Conservation (phyloP, 2,797 vertebrate genomes). For the Galaxias olidus region DNA sequence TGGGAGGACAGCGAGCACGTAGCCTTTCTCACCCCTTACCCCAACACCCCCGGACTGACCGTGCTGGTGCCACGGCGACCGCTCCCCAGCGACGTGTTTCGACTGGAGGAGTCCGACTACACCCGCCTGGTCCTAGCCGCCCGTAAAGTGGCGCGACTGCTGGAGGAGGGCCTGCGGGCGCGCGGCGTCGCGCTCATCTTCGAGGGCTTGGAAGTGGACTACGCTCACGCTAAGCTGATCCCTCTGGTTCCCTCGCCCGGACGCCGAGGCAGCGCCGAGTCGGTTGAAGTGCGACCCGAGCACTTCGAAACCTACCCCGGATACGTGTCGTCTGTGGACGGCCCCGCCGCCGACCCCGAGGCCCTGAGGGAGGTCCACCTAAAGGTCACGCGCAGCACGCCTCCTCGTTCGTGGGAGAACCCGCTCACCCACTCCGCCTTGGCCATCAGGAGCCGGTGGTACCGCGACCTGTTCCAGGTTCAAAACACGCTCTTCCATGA, state of each 20-base stretch:
- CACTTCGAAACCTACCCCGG: conserved; percentile 70
- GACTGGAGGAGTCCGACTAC: conserved; percentile 67
- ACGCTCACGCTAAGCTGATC: conserved; percentile 77
- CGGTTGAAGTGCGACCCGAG: conserved; percentile 44
- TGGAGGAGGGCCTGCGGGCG: conserved; percentile 68
- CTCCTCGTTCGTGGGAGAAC: conserved; percentile 73
- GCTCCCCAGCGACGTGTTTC: conserved; percentile 75
- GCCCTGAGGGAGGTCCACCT: conserved; percentile 63
- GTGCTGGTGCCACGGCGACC: conserved; percentile 77
- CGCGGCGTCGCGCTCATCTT: conserved; percentile 74
- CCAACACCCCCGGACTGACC: conserved; percentile 76
- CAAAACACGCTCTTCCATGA: conserved; percentile 83
- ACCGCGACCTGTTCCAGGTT: conserved; percentile 77
- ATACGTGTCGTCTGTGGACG: conserved; percentile 74
- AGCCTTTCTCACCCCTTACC: conserved; percentile 79
- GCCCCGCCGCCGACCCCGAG: conserved; percentile 63
- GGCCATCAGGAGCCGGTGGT: conserved; percentile 78
- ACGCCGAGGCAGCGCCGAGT: conserved; percentile 12
- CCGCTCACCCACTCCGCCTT: conserved; percentile 70
- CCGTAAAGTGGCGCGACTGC: conserved; percentile 67
- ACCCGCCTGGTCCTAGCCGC: conserved; percentile 65
- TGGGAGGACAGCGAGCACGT: conserved; percentile 80
- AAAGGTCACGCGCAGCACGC: conserved; percentile 64
- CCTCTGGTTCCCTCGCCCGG: conserved; percentile 64
- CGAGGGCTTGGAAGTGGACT: conserved; percentile 78